Evolutionary conservation across 2,113 vertebrate genomes (phyloP), one percentile per base, ranked within the genome.

Genomic region (Zosterops hypoxanthus): DNA sequence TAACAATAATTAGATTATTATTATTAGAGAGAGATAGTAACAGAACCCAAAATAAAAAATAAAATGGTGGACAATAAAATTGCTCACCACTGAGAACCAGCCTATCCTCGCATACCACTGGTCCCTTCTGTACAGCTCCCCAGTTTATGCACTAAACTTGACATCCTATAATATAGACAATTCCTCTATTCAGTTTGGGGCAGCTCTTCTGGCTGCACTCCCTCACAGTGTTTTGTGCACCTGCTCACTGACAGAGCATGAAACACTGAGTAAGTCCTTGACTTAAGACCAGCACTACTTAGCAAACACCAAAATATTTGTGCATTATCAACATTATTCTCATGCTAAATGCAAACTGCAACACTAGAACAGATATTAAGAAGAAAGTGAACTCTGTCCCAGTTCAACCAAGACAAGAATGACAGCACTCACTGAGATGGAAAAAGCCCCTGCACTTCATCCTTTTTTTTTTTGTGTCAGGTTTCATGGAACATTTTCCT

Each of bases 61-160:
- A 44, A 44, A 68, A 6, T 42, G 28, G 41, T 13, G 5, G 25
- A 63, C 31, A 42, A 49, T 23, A 33, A 41, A 69, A 55, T 28
- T 69, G 5, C 18, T 56, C 12, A 23, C 8, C 17, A 49, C 2
- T 1, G 3, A 55, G 20, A 82, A 42, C 6, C 8, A 56, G 41
- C 4, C 9, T 34, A 23, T 63, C 12, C 25, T 12, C 0, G 0
- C 61, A 56, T 49, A 49, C 17, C 49, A 36, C 49, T 49, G 29
- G 14, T 46, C 9, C 29, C 12, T 31, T 61, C 64, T 55, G 22
- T n/a, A 33, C 9, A 63, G 25, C 41, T 56, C 15, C 29, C 24
- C 49, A 42, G 14, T 77, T 63, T 36, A 28, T 33, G 42, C 23
- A 49, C 7, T 23, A n/a, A 12, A 26, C 3, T 19, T 13, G 9